Base-by-base conservation (phyloP, 2,113 vertebrate species). In the Sisor rabdophorus region DNA sequence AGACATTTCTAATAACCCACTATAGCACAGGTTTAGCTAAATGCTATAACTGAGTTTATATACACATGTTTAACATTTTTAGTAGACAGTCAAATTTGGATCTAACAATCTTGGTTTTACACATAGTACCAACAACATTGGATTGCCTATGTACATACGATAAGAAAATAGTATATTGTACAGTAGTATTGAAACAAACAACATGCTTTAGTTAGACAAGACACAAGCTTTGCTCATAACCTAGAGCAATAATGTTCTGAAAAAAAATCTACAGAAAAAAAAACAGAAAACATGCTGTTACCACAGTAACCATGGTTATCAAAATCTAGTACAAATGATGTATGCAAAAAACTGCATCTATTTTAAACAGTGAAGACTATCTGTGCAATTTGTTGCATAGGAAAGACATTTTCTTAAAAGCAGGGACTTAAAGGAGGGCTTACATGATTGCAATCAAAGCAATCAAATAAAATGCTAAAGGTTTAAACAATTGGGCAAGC, bases 311-410 rank as follows among this genome's bases (percentile, higher is more conserved):
- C n/a, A 70, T 56, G 20, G 20, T 48, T 32, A 65, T 75, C n/a
- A 17, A 30, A 24, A 16, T 61, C 56, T 48, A 40, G 20, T 56
- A 61, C 28, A 48, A 72, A 69, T 26, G 22, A 53, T 40, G 36
- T 15, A 60, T 2, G 32, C 32, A 60, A 70, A 64, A 81, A 53
- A 55, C n/a, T 73, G 56, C 69, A 73, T 54, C 19, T 3, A 36
- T 81, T 76, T 73, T 36, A 36, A 16, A 52, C 17, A 28, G 44
- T 50, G 20, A 73, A 79, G 2, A n/a, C 24, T 54, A 26, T n/a
- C 10, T 48, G 64, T 67, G 56, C 24, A 68, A 67, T 44, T 48
- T 58, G 26, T 26, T 63, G 50, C 58, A 20, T 63, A 58, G 22
- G 50, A 30, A 50, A 59, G 61, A 36, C 3, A 63, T 44, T 15